phyloP scores from a whole-genome alignment of 2,113 vertebrate genomes.

The Callopanchax toddi region DNA sequence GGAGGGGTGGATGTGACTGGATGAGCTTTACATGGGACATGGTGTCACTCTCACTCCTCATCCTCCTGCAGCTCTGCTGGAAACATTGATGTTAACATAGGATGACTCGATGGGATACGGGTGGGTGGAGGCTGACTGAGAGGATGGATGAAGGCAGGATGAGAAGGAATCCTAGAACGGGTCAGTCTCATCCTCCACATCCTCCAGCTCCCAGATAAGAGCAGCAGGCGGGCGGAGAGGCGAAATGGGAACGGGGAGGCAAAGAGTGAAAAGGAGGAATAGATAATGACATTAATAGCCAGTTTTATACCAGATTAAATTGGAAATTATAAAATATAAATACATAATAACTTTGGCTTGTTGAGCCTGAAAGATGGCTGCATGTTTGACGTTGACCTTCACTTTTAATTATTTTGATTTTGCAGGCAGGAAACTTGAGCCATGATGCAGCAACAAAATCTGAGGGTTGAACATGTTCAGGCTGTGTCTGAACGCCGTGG shows the following conservation, averaged over 20 bases:
- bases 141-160: constrained; percentile 38
- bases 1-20: constrained; percentile 16
- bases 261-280: constrained; percentile 16
- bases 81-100: constrained; percentile 64
- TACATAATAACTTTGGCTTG: not conserved
- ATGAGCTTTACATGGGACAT: constrained; percentile 25
- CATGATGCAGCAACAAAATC: constrained; percentile 33
- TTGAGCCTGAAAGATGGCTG: constrained; percentile 17
- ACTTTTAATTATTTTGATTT: constrained; percentile 45
- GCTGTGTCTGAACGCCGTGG: constrained; percentile 47
- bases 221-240: constrained; percentile 7
- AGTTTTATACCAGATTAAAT: constrained; percentile 33
- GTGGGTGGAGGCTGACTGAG: constrained; percentile 31
- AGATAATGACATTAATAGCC: constrained; percentile 17
- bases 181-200: constrained; percentile 18
- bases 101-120: constrained; percentile 60
- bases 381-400: constrained; percentile 55
- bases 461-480: constrained; percentile 17
- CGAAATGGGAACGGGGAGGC: too few relatives aligned
- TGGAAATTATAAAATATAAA: not conserved
- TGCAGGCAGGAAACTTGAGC: constrained; percentile 26
- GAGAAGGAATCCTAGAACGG: constrained; percentile 49
- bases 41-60: constrained; percentile 7
- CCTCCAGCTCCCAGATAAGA: constrained; percentile 36
- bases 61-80: constrained; percentile 42